A percentile compares a stretch with the other conserved stretches of the same genome.
Conservation (phyloP, 1,140 invertebrate species). For the Drosophila mayri region DNA sequence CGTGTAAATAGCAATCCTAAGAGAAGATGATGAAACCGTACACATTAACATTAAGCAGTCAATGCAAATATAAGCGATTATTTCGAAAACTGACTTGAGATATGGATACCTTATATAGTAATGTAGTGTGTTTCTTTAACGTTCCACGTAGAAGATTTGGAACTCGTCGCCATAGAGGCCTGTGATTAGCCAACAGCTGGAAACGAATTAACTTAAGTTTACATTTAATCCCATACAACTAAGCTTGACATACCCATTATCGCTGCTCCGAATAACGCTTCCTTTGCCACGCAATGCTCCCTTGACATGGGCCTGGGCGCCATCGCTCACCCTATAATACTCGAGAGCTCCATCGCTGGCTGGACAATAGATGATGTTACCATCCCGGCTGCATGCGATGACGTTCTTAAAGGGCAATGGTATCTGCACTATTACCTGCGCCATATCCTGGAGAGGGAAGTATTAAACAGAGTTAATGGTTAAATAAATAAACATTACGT, state of each 20-base stretch:
- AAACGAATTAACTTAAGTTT: neutral
- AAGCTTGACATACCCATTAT: constrained; percentile 69
- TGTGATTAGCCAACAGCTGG: constrained; percentile 72
- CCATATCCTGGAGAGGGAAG: constrained; percentile 49
- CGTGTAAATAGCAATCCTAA: constrained; percentile 73
- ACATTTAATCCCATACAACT: too few species aligned
- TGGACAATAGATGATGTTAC: constrained; percentile 71
- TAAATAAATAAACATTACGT: neutral
- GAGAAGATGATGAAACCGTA: constrained; percentile 57
- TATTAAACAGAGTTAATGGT: neutral
- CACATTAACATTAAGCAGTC: constrained; percentile 73
- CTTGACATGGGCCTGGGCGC: constrained; percentile 63
- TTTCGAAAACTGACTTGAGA: constrained; percentile 27
- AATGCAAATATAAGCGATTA: constrained; percentile 59
- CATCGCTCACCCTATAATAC: constrained; percentile 66
- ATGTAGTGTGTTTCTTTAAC: too few species aligned
- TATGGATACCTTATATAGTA: too few species aligned
- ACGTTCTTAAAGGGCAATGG: constrained; percentile 80
- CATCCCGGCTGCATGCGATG: constrained; percentile 69
- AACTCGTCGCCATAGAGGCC: constrained; percentile 77
- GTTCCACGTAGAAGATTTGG: constrained; percentile 71
- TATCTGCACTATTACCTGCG: constrained; percentile 71
- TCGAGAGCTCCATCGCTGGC: constrained; percentile 73
- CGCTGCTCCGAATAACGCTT: constrained; percentile 69
- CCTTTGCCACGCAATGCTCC: constrained; percentile 71